Percentiles rank a stretch among this genome's conserved stretches.
Conservation (phyloP, 2,113 vertebrate genomes). For the Opisthocomus hoazin region DNA sequence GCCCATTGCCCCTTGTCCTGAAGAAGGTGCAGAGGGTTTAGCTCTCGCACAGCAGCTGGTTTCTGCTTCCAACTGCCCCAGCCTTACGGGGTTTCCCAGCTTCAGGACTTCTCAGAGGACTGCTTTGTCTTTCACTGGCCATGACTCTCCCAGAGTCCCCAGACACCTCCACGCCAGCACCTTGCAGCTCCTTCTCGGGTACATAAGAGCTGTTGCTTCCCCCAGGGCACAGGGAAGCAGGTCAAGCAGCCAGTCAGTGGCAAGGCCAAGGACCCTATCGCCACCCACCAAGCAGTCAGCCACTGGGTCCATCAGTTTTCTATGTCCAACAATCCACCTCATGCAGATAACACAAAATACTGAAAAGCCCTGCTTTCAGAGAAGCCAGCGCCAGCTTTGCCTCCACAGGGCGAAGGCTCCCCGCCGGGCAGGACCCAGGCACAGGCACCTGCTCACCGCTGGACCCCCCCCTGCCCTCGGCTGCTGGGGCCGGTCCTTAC, state of each 20-base stretch:
- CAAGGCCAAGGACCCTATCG: not conserved
- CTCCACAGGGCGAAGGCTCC: not conserved
- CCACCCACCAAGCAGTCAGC: not conserved
- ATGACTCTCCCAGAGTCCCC: fast-evolving
- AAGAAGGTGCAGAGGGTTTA: not conserved
- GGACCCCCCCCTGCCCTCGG: fast-evolving
- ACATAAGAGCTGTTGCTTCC: not conserved
- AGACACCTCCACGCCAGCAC: not conserved
- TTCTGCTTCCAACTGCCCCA: not conserved
- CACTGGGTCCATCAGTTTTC: not conserved
- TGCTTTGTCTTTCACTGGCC: not conserved
- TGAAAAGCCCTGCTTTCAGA: not conserved
- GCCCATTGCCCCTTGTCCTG: no score
- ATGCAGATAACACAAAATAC: not conserved
- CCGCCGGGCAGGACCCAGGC: not conserved
- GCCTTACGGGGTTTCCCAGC: not conserved
- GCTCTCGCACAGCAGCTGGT: not conserved
- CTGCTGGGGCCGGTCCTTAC: slow-evolving; percentile 62
- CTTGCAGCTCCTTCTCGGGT: not conserved
- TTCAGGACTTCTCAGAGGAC: not conserved
- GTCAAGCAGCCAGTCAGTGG: not conserved
- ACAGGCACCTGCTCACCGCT: not conserved
- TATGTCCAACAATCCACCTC: not conserved
- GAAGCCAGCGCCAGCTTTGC: not conserved
- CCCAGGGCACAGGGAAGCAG: not conserved